These are phyloP conservation scores for Drosophila borborema DNA, from an alignment of 2,888 invertebrate species.

Conservation along the genomic window DNA sequence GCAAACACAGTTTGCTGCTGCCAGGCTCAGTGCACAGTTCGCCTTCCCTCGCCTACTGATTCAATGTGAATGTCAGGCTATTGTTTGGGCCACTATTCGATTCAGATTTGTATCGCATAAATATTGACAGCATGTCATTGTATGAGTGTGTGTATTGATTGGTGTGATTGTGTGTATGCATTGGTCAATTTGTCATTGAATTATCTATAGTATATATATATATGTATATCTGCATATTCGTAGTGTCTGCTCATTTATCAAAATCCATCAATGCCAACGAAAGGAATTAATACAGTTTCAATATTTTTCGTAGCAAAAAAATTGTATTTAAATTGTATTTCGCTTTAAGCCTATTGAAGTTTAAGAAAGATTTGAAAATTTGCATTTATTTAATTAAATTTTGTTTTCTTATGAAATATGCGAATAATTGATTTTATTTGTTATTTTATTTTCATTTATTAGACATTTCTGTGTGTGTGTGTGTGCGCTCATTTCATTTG, in stretches of 20 bases:
- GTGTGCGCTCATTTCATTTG: slow-evolving; percentile 32
- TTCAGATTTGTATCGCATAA: slow-evolving; percentile 63
- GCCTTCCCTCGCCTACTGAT: slow-evolving; percentile 1
- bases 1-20: slow-evolving; percentile 8
- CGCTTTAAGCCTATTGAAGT: slow-evolving; percentile 3
- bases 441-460: slow-evolving; percentile 22
- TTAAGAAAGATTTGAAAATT: slow-evolving; percentile 28
- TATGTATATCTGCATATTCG: slow-evolving; percentile 52
- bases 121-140: slow-evolving; percentile 45
- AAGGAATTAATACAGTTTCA: slow-evolving; percentile 23
- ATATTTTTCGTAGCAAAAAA: slow-evolving; percentile 9
- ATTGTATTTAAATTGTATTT: slow-evolving; percentile 5
- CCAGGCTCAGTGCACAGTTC: neutral
- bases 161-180: slow-evolving; percentile 6
- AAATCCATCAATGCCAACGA: slow-evolving; percentile 67
- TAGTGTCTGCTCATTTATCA: slow-evolving; percentile 63
- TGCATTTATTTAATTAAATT: slow-evolving; percentile 18
- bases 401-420: neutral
- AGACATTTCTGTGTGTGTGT: slow-evolving; percentile 1
- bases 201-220: neutral
- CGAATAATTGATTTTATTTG: slow-evolving; percentile 27
- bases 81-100: slow-evolving; percentile 59
- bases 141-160: neutral
- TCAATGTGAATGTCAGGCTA: slow-evolving; percentile 37
- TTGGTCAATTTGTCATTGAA: slow-evolving; percentile 47